A percentile compares a stretch with the other conserved stretches of the same genome.
Conservation (phyloP, 2,888 invertebrate species). For the Thecophora atra region DNA sequence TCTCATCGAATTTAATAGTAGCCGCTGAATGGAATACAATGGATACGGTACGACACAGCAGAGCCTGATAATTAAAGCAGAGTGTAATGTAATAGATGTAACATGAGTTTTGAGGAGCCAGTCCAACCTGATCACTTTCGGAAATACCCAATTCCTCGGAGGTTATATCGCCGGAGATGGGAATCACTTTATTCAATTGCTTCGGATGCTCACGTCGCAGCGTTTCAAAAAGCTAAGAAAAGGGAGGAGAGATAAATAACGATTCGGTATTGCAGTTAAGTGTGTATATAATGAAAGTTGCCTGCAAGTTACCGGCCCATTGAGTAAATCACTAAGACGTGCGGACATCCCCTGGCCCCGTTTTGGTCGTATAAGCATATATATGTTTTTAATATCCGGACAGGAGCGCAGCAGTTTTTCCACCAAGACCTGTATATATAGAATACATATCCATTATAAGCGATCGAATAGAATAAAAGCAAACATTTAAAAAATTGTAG, state of each 20-base stretch:
- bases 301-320: conserved; percentile 72
- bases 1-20: conserved; percentile 97
- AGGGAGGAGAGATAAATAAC: conserved; percentile 4
- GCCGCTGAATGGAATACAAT: conserved; percentile 98
- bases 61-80: too few species aligned
- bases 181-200: conserved; percentile 79
- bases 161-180: conserved; percentile 86
- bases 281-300: too few species aligned
- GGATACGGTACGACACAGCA: conserved; percentile 64
- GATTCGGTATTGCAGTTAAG: too few species aligned
- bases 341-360: conserved; percentile 76
- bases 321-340: conserved; percentile 75
- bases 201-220: conserved; percentile 78
- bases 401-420: conserved; percentile 86
- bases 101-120: too few species aligned
- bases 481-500: too few species aligned
- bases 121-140: conserved; percentile 74
- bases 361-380: conserved; percentile 80
- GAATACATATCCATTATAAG: too few species aligned
- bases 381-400: conserved; percentile 81
- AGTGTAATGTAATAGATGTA: too few species aligned
- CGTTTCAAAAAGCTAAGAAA: conserved; percentile 78
- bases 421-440: conserved; percentile 80
- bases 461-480: too few species aligned
- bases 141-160: conserved; percentile 85